Conservation (phyloP, 2,113 vertebrate species). For the Chloroceryle aenea region DNA sequence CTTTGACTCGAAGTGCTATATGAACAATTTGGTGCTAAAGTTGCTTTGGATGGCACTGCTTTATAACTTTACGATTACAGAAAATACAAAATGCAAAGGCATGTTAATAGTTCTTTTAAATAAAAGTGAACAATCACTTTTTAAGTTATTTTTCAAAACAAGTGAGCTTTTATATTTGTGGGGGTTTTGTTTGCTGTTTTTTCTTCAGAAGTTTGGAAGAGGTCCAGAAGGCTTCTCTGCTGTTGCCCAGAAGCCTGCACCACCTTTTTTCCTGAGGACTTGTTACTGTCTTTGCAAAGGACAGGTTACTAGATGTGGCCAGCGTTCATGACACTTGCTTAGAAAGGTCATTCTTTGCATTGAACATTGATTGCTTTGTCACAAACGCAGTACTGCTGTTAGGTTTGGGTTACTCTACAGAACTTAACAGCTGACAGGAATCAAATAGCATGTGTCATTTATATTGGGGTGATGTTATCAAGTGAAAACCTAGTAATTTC, state of each 20-base stretch:
- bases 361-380: not conserved
- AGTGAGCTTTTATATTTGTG: not conserved
- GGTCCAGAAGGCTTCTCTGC: not conserved
- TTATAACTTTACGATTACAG: not conserved
- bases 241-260: not conserved
- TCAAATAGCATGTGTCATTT: rapidly evolving
- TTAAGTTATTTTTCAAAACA: not conserved
- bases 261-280: not conserved
- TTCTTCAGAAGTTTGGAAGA: not conserved
- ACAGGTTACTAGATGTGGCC: not conserved
- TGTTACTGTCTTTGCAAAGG: not conserved
- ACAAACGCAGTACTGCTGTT: not conserved
- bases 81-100: not conserved
- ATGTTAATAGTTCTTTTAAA: not conserved
- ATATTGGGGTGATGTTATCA: not conserved
- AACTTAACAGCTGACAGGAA: not conserved
- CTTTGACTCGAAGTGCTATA: not conserved
- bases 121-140: not conserved
- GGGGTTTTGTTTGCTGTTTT: not conserved
- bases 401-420: not conserved
- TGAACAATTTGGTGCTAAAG: not conserved
- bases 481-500: not conserved
- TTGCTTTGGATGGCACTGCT: not conserved
- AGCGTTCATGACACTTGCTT: not conserved
- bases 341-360: not conserved